Evolutionary conservation across 2,797 vertebrate species (phyloP).

Genomic region (Sparus aurata): DNA sequence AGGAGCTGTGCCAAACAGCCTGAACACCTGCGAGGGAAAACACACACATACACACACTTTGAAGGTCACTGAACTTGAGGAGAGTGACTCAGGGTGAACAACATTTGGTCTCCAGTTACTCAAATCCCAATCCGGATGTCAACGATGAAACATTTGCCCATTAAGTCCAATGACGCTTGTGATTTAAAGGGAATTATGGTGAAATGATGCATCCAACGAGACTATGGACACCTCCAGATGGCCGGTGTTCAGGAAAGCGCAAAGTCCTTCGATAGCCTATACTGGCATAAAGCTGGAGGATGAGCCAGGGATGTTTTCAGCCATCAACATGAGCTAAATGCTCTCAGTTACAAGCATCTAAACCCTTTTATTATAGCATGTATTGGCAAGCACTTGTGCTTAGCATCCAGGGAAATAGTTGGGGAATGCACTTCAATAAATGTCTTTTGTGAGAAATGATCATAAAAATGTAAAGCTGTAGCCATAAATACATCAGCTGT

Average conservation of each 20-base stretch:
- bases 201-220: slow-evolving; percentile 85
- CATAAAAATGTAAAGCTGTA: slow-evolving; percentile 48
- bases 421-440: slow-evolving; percentile 52
- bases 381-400: slow-evolving; percentile 50
- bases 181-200: slow-evolving; percentile 85
- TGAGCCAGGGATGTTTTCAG: slow-evolving; percentile 64
- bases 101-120: slow-evolving; percentile 80
- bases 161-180: slow-evolving; percentile 86
- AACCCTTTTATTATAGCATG: slow-evolving; percentile 65
- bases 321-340: slow-evolving; percentile 62
- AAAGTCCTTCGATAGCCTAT: slow-evolving; percentile 69
- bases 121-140: slow-evolving; percentile 80
- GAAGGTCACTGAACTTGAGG: slow-evolving; percentile 86
- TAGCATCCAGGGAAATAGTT: slow-evolving; percentile 41
- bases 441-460: slow-evolving; percentile 51
- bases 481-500: slow-evolving; percentile 25
- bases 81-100: slow-evolving; percentile 80
- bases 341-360: slow-evolving; percentile 72
- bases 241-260: slow-evolving; percentile 77
- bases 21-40: slow-evolving; percentile 78
- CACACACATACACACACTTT: slow-evolving; percentile 60
- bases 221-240: slow-evolving; percentile 84
- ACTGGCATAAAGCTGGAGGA: slow-evolving; percentile 61
- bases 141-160: slow-evolving; percentile 84
- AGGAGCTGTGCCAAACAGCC: slow-evolving; percentile 64